Conservation (phyloP, 2,113 vertebrate genomes). For the Perca schrenkii region DNA sequence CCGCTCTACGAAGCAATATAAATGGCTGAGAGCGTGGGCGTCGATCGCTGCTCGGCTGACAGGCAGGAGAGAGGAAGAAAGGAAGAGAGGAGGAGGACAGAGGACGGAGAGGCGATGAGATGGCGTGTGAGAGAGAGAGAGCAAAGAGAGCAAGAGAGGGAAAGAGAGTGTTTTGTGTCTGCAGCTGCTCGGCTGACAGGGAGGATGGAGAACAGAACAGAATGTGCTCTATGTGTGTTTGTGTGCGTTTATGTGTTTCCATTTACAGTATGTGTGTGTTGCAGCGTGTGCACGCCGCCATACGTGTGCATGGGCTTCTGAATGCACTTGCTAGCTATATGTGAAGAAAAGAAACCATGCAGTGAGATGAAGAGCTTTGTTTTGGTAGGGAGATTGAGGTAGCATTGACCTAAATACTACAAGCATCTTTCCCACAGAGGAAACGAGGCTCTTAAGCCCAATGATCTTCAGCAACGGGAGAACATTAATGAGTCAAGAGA, state of each 20-base stretch:
- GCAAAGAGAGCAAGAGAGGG: conserved; percentile 1
- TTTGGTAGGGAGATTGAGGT: conserved; percentile 39
- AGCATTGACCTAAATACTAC: conserved; percentile 64
- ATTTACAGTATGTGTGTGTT: neutral
- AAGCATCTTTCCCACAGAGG: conserved; percentile 47
- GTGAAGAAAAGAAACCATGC: conserved; percentile 7
- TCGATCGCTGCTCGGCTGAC: conserved; percentile 63
- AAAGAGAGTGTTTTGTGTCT: conserved; percentile 53
- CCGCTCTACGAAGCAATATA: conserved; percentile 50
- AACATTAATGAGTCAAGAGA: conserved; percentile 37
- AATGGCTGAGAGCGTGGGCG: conserved; percentile 49
- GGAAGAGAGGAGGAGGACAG: conserved; percentile 24
- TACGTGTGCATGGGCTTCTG: neutral
- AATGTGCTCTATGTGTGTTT: conserved; percentile 32
- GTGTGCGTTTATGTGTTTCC: conserved; percentile 16
- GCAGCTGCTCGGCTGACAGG: conserved; percentile 61
- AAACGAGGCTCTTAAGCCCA: conserved; percentile 42
- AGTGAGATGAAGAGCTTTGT: conserved; percentile 46
- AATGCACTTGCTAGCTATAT: conserved; percentile 19
- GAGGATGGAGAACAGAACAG: conserved; percentile 50
- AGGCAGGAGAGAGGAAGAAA: conserved; percentile 51
- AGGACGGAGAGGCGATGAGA: conserved; percentile 32
- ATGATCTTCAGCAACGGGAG: conserved; percentile 25
- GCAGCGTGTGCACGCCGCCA: neutral
- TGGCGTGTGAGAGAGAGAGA: neutral